Base-by-base conservation (phyloP, 2,797 vertebrate genomes). In the Chromobotia macracanthus region DNA sequence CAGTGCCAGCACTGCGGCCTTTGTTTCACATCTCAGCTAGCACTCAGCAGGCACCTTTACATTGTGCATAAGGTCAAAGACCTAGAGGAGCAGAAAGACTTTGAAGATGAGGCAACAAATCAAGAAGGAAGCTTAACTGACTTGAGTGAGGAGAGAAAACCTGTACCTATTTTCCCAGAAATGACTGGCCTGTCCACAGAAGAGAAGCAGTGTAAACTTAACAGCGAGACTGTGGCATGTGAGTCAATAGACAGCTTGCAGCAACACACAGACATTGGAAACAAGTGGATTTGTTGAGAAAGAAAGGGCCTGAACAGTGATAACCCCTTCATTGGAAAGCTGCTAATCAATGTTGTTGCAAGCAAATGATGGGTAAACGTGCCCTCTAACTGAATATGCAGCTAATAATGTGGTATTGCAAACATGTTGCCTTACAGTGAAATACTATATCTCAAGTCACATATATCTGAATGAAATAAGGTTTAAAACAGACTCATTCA, bases 51-150 rank as follows among this genome's bases (percentile, higher is more conserved):
- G 86, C 97, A 99, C 82, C 96, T 96, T 86, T 96, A 96, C 89
- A 99, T 99, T 1, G 97, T 99, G 21, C 97, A 99, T 91, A 98
- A 97, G 91, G 91, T 98, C 68, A 96, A 95, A 90, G 93, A 94
- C 13, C 88, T 90, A 0, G 94, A 92, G 70, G 91, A 87, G 0
- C 64, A 71, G 11, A 23, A 73, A 67, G 93, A 31, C 31, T 31
- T 31, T 31, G 31, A 88, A 90, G 88, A 0, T 83, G 87, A 72
- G 89, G 84, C 66, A 78, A 84, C 58, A 81, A 31, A 67, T 50
- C 25, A 16, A 4, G 77, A 38, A 1, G 78, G 48, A 19, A 71
- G 46, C 64, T 73, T 81, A 61, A 70, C 80, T 73, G 81, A 82
- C 72, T 66, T 51, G 1, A 74, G 73, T 5, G 31, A 31, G 3